Conservation (phyloP, 2,888 invertebrate genomes). For the Margaritifera margaritifera region DNA sequence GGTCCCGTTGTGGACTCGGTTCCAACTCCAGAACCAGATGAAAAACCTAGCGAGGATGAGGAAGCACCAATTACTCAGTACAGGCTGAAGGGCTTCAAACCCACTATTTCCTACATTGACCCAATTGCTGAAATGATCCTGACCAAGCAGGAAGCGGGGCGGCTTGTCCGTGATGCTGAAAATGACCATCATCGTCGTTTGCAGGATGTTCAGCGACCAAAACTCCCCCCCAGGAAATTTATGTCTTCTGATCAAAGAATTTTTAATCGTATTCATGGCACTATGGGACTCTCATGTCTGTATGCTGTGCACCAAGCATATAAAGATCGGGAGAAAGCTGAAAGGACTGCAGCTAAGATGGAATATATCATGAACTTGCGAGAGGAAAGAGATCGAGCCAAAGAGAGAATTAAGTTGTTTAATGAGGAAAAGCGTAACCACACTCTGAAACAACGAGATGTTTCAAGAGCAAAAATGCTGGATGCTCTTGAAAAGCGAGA, state of each 20-base stretch:
- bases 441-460: constrained; percentile 54
- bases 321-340: constrained; percentile 65
- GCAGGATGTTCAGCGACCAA: constrained; percentile 43
- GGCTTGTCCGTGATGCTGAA: constrained; percentile 65
- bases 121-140: constrained; percentile 67
- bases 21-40: constrained; percentile 36
- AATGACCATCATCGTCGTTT: constrained; percentile 53
- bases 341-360: constrained; percentile 59
- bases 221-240: constrained; percentile 30
- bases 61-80: constrained; percentile 58
- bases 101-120: constrained; percentile 56
- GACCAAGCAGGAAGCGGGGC: constrained; percentile 60
- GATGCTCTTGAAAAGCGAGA: constrained; percentile 61
- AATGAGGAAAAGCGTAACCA: constrained; percentile 61
- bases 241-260: constrained; percentile 57
- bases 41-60: constrained; percentile 40
- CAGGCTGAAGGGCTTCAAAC: constrained; percentile 58
- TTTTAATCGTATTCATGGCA: constrained; percentile 63
- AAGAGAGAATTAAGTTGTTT: constrained; percentile 60
- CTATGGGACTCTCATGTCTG: constrained; percentile 68
- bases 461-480: constrained; percentile 53
- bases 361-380: constrained; percentile 62
- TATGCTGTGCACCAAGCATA: constrained; percentile 71
- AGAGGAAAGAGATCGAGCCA: constrained; percentile 63
- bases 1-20: constrained; percentile 57